These are phyloP conservation scores for Sturnira hondurensis DNA, from an alignment of 2,113 vertebrate genomes.

Conservation along the genomic window DNA sequence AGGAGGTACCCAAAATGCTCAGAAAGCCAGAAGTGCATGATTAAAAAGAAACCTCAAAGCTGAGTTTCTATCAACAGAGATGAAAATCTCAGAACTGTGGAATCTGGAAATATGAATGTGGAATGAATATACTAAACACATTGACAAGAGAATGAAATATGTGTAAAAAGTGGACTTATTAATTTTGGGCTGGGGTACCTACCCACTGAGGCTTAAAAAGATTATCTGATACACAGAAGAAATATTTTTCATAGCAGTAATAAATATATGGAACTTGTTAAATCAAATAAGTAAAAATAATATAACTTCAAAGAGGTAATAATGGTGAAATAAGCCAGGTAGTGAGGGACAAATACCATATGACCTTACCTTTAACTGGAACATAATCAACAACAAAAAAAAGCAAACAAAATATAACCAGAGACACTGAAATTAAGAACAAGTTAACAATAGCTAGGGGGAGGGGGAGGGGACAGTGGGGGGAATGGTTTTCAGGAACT, in stretches of 20 bases:
- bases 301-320: not conserved
- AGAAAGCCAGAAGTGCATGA: not conserved
- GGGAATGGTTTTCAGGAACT: too few species aligned
- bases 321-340: not conserved
- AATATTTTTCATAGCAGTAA: not conserved
- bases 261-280: not conserved
- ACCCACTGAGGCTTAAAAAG: not conserved
- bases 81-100: not conserved
- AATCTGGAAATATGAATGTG: not conserved
- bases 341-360: too few species aligned
- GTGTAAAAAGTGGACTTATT: not conserved
- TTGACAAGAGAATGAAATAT: not conserved
- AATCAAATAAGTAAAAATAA: slow-evolving; percentile 23
- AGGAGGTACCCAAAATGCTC: not conserved
- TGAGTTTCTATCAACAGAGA: not conserved
- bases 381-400: too few species aligned
- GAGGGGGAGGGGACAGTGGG: too few species aligned
- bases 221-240: not conserved
- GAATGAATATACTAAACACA: not conserved
- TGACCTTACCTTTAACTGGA: too few species aligned
- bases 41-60: not conserved
- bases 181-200: not conserved
- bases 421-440: too few species aligned
- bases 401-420: too few species aligned
- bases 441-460: too few species aligned